These are phyloP conservation scores for Brachyhypopomus gauderio DNA, from an alignment of 2,113 vertebrate genomes.

Conservation along the genomic window DNA sequence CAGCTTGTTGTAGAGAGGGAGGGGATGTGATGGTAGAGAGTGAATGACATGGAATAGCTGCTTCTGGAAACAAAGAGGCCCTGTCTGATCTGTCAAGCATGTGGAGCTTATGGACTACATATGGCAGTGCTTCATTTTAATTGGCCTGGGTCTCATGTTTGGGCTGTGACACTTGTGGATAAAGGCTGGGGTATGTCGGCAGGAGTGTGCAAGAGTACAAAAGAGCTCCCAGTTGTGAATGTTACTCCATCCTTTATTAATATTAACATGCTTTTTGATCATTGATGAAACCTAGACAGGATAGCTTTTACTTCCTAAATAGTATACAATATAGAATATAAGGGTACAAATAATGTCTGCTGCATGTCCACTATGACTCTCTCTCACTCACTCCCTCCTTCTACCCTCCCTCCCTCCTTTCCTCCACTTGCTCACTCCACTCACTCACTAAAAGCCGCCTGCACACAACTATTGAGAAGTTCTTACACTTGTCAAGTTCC, in stretches of 20 bases:
- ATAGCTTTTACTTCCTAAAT: slow-evolving; percentile 25
- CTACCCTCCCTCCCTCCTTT: not conserved
- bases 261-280: slow-evolving; percentile 32
- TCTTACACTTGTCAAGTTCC: slow-evolving; percentile 29
- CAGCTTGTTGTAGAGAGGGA: slow-evolving; percentile 17
- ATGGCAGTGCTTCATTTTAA: not conserved
- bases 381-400: not conserved
- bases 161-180: not conserved
- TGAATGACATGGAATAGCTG: slow-evolving; percentile 15
- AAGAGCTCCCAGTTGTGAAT: not conserved
- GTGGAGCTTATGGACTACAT: not conserved
- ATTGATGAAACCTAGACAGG: slow-evolving; percentile 33
- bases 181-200: not conserved
- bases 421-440: not conserved
- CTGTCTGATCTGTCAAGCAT: not conserved
- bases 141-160: not conserved
- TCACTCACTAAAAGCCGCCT: slow-evolving; percentile 44
- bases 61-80: slow-evolving; percentile 16
- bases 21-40: not conserved
- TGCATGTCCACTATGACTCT: slow-evolving; percentile 4
- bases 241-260: slow-evolving; percentile 12
- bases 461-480: not conserved
- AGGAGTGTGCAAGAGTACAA: not conserved
- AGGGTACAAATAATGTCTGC: not conserved
- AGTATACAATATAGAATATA: slow-evolving; percentile 9